A percentile compares a stretch with the other conserved stretches of the same genome.
Evolutionary conservation across 2,888 invertebrate genomes (phyloP).

Genomic region (Plutella xylostella): DNA sequence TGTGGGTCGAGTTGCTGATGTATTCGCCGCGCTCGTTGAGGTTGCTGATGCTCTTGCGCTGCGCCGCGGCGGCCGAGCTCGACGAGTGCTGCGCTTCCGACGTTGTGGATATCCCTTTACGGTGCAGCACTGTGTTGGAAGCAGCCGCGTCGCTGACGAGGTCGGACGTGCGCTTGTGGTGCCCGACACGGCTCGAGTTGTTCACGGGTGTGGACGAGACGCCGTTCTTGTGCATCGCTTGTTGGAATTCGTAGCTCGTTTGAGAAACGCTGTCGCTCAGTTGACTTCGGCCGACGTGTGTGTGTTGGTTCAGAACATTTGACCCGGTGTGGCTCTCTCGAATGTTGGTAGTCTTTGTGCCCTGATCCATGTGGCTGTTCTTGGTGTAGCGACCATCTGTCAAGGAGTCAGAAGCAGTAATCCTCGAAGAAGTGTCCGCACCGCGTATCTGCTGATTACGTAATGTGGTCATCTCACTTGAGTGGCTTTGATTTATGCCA

Average conservation of each 20-base stretch:
- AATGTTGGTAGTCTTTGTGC: not conserved
- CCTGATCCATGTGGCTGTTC: not conserved
- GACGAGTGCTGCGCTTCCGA: constrained; percentile 81
- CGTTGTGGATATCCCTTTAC: constrained; percentile 76
- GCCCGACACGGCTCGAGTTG: constrained; percentile 44
- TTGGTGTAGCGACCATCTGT: too few species aligned
- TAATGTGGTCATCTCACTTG: not conserved
- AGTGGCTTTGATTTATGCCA: too few species aligned
- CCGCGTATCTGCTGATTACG: too few species aligned
- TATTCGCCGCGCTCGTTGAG: constrained; percentile 80
- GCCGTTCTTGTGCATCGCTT: constrained; percentile 56
- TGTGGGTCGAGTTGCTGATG: constrained; percentile 74
- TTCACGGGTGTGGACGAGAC: constrained; percentile 27
- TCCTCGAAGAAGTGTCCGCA: not conserved
- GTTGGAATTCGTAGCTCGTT: constrained; percentile 66
- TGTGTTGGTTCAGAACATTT: too few species aligned
- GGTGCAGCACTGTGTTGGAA: constrained; percentile 81
- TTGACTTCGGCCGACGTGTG: constrained; percentile 31
- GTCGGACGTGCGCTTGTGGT: constrained; percentile 80
- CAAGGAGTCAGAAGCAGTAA: not conserved
- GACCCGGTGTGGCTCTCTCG: not conserved
- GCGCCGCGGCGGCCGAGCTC: constrained; percentile 80
- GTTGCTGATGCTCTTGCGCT: constrained; percentile 84
- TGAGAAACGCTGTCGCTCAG: constrained; percentile 57
- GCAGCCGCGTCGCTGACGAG: constrained; percentile 81